Conservation (phyloP, 92 coral and sea anemone species). For the Umimayanthus kanabou region DNA sequence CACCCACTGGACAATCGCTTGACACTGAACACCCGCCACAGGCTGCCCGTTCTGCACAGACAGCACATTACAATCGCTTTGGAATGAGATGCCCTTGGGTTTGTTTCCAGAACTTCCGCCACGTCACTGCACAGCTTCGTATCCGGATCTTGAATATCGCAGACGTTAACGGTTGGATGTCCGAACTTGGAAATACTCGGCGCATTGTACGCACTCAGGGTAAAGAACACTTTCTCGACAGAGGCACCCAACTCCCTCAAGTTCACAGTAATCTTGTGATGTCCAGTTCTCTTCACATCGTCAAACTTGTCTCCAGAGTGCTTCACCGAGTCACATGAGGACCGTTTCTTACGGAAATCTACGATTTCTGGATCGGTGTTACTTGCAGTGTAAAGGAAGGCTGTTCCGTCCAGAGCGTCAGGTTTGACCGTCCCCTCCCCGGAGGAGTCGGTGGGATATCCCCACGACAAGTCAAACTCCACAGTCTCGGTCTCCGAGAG, state of each 20-base stretch:
- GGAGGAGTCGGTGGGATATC: conserved; percentile 12
- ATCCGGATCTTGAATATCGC: background rate
- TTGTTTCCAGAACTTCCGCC: conserved; percentile 20
- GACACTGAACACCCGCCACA: conserved; percentile 21
- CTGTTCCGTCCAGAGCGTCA: conserved; percentile 9
- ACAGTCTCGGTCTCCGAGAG: conserved; percentile 16
- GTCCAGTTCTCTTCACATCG: background rate
- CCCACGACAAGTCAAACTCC: conserved; percentile 23
- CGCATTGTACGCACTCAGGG: conserved; percentile 17
- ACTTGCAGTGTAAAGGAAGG: conserved; percentile 6
- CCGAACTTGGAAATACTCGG: conserved; percentile 17
- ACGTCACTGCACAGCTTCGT: conserved; percentile 16
- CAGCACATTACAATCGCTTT: conserved; percentile 24
- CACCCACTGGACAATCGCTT: conserved; percentile 8
- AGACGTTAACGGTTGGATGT: conserved; percentile 9
- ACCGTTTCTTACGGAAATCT: conserved; percentile 29
- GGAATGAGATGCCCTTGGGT: background rate
- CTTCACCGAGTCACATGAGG: conserved; percentile 9
- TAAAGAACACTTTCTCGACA: conserved; percentile 20
- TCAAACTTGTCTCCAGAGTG: conserved; percentile 1
- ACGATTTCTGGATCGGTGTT: conserved; percentile 14
- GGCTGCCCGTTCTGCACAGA: background rate
- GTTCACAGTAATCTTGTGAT: conserved; percentile 13
- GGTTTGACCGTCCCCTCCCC: background rate
- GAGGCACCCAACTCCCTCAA: background rate